Percentiles rank a stretch among this genome's conserved stretches.
Evolutionary conservation across 2,888 invertebrate genomes (phyloP).

Genomic region (Taphrorychus bicolor): DNA sequence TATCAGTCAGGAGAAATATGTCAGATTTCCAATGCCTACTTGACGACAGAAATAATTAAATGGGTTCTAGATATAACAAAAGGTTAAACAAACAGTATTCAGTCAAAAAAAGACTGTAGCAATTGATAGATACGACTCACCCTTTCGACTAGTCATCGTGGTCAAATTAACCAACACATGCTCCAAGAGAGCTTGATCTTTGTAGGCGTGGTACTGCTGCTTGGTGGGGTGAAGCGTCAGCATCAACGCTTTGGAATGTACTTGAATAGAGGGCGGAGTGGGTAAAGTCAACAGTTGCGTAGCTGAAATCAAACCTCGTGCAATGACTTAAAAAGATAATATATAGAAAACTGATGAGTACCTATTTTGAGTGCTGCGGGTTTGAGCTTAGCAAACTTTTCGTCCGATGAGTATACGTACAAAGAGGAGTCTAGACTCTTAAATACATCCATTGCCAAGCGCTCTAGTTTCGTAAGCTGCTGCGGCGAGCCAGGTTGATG

Average conservation of each 20-base stretch:
- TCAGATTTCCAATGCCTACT: no score
- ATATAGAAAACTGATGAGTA: background rate
- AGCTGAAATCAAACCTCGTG: conserved; percentile 18
- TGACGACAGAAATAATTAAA: no score
- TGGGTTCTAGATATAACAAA: no score
- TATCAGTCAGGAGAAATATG: no score
- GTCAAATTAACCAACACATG: conserved; percentile 76
- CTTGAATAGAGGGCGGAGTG: conserved; percentile 73
- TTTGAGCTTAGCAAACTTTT: conserved; percentile 61
- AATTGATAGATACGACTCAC: conserved; percentile 15
- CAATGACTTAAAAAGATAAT: background rate
- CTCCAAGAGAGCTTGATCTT: conserved; percentile 85
- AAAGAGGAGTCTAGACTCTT: conserved; percentile 39
- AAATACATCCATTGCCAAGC: conserved; percentile 39
- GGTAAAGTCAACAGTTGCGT: conserved; percentile 73
- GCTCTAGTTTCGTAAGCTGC: conserved; percentile 67
- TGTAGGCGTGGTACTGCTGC: conserved; percentile 83
- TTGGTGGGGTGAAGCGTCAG: conserved; percentile 79
- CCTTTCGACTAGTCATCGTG: conserved; percentile 58
- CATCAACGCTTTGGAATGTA: conserved; percentile 82
- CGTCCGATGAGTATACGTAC: conserved; percentile 58
- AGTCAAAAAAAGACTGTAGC: no score
- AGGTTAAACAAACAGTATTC: no score
- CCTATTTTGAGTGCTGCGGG: conserved; percentile 65
- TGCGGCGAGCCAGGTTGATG: conserved; percentile 56